A percentile compares a stretch with the other conserved stretches of the same genome.
Evolutionary conservation across 2,888 invertebrate species (phyloP).

Genomic region (Argyra leucocephala): DNA sequence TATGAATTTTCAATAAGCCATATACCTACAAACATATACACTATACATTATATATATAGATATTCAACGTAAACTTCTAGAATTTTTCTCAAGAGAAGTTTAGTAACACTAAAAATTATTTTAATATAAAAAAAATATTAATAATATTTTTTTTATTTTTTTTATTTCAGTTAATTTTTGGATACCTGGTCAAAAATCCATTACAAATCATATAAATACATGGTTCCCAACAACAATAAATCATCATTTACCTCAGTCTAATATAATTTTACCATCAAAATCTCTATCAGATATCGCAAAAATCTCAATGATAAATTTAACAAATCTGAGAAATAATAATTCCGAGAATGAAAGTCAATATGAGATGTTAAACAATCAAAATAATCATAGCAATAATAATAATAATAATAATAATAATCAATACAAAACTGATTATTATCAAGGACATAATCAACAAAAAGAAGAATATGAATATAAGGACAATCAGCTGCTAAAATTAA

Average conservation of each 20-base stretch:
- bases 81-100: background rate
- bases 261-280: background rate
- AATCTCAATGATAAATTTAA: background rate
- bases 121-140: background rate
- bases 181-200: background rate
- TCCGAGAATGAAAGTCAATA: background rate
- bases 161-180: conserved; percentile 1
- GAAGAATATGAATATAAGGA: background rate
- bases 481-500: conserved; percentile 21
- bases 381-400: background rate
- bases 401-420: background rate
- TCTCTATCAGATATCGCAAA: background rate
- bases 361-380: background rate
- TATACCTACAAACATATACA: background rate
- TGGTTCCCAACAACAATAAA: conserved; percentile 7
- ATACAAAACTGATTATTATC: too few species aligned
- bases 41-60: background rate
- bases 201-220: background rate
- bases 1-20: background rate
- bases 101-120: background rate
- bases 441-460: background rate
- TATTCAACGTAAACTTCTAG: too few species aligned
- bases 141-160: background rate
- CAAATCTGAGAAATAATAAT: background rate
- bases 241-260: background rate